Conservation (phyloP, 2,113 vertebrate species). For the Colistium nudipinnis region DNA sequence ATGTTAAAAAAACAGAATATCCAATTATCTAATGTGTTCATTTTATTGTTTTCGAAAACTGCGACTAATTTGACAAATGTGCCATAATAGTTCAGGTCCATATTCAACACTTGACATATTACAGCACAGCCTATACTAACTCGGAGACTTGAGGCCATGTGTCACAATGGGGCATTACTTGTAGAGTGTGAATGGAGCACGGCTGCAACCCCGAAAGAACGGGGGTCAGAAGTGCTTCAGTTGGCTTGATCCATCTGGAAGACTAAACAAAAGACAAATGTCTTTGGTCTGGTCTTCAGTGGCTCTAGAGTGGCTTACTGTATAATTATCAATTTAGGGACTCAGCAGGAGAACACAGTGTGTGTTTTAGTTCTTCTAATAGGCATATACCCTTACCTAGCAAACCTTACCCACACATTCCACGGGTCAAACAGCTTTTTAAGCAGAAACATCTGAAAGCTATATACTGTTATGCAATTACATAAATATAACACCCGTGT, state of each 20-base stretch:
- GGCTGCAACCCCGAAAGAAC: slow-evolving; percentile 19
- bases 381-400: slow-evolving; percentile 36
- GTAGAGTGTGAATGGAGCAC: slow-evolving; percentile 16
- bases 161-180: slow-evolving; percentile 37
- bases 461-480: slow-evolving; percentile 50
- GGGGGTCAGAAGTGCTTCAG: slow-evolving; percentile 9
- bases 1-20: neutral
- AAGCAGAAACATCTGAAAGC: slow-evolving; percentile 51
- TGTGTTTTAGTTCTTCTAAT: slow-evolving; percentile 31
- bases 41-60: slow-evolving; percentile 2
- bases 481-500: slow-evolving; percentile 36
- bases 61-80: slow-evolving; percentile 11
- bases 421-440: slow-evolving; percentile 41
- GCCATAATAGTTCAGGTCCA: neutral
- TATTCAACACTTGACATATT: neutral
- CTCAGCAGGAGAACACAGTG: slow-evolving; percentile 43
- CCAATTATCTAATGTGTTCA: slow-evolving; percentile 13
- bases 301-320: slow-evolving; percentile 38
- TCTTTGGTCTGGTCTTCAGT: slow-evolving; percentile 32
- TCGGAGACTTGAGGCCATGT: slow-evolving; percentile 9
- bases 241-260: slow-evolving; percentile 33
- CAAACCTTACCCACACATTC: slow-evolving; percentile 42
- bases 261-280: slow-evolving; percentile 58
- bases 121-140: too few species aligned
- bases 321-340: slow-evolving; percentile 62